Percentiles rank a stretch among this genome's conserved stretches.
These are phyloP conservation scores for Gnathonemus echidnorhynchus DNA, from an alignment of 2,113 vertebrate genomes.

Conservation along the genomic window DNA sequence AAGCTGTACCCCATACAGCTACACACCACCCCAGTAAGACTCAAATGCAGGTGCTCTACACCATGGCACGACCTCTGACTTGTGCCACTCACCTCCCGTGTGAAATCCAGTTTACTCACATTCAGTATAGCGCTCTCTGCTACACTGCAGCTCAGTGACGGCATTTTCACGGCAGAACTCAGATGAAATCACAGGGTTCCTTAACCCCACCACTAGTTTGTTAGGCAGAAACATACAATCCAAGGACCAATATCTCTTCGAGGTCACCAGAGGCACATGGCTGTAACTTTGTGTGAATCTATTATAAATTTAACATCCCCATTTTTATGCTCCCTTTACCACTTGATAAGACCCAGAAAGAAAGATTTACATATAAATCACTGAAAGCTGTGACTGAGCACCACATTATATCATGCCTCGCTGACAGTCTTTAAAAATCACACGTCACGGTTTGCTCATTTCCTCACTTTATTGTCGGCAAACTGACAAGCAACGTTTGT, in stretches of 20 bases:
- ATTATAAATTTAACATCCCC: neutral
- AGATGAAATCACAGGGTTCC: neutral
- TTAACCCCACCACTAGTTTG: neutral
- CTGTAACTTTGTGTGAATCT: neutral
- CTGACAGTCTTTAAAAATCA: neutral
- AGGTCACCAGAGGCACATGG: neutral
- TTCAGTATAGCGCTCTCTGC: neutral
- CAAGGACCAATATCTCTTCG: neutral
- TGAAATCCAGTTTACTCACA: neutral
- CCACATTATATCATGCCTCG: neutral
- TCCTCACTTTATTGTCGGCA: neutral
- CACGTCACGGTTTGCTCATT: neutral
- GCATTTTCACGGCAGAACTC: neutral
- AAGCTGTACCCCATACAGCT: neutral
- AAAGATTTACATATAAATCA: neutral
- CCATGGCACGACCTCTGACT: neutral
- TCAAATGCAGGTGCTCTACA: neutral
- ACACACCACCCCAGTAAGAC: neutral
- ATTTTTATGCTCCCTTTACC: neutral
- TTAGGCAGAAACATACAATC: neutral
- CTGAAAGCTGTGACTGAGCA: neutral
- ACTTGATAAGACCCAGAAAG: neutral
- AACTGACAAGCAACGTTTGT: constrained; percentile 42
- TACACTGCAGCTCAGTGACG: neutral
- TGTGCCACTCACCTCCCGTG: neutral